Evolutionary conservation across 2,113 vertebrate genomes (phyloP).

Genomic region (Dicaeum eximium): DNA sequence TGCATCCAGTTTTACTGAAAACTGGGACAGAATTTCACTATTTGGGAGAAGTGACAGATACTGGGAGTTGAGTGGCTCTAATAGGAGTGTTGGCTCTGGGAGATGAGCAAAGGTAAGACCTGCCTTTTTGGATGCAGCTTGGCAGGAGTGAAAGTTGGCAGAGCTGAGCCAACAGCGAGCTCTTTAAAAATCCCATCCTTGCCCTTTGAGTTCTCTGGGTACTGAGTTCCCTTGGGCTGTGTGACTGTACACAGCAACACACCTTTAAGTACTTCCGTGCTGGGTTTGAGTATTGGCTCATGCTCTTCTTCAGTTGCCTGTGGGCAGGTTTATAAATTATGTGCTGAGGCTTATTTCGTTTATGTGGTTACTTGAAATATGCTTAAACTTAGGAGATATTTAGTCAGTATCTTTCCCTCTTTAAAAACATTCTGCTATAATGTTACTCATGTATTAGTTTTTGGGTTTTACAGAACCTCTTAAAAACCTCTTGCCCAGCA

Average conservation of each 20-base stretch:
- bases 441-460: conserved; percentile 2
- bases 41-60: neutral
- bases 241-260: neutral
- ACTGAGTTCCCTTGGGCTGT: neutral
- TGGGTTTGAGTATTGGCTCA: conserved; percentile 10
- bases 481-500: neutral
- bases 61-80: neutral
- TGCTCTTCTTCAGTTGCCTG: conserved; percentile 14
- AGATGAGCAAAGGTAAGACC: neutral
- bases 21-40: neutral
- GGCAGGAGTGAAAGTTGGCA: neutral
- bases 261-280: neutral
- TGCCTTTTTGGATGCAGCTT: neutral
- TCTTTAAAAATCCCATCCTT: neutral
- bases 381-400: conserved; percentile 10
- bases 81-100: neutral
- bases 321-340: conserved; percentile 39
- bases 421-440: conserved; percentile 34
- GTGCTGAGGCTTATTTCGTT: conserved; percentile 21
- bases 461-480: conserved; percentile 26
- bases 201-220: neutral
- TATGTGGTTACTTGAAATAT: conserved; percentile 38
- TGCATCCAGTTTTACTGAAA: neutral
- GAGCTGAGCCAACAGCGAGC: neutral
- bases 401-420: conserved; percentile 18